A percentile compares a stretch with the other conserved stretches of the same genome.
Conservation (phyloP, 2,888 invertebrate species). For the Noctua fimbriata region DNA sequence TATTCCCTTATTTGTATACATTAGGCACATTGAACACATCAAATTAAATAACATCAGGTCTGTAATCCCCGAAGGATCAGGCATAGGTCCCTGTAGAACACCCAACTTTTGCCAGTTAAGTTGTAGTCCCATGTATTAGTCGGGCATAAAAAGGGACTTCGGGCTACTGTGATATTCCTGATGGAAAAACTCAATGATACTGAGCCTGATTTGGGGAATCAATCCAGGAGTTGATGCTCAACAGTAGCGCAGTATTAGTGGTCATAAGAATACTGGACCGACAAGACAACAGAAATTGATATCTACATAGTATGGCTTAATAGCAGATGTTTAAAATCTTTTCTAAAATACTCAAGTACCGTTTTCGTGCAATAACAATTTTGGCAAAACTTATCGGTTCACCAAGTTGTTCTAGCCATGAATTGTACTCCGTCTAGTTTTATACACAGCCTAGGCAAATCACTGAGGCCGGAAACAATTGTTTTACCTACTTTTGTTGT, state of each 20-base stretch:
- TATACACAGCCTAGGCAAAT: slow-evolving; percentile 26
- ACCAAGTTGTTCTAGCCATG: slow-evolving; percentile 9
- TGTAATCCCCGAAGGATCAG: background rate
- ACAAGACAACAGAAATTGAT: background rate
- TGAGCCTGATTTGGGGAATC: background rate
- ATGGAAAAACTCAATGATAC: background rate
- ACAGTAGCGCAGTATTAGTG: background rate
- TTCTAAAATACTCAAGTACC: background rate
- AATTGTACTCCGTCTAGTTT: slow-evolving; percentile 23
- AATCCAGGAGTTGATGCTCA: background rate
- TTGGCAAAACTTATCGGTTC: slow-evolving; percentile 25
- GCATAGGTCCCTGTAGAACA: background rate
- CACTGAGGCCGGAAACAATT: background rate
- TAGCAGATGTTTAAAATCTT: background rate
- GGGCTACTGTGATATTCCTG: background rate
- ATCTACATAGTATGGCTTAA: background rate
- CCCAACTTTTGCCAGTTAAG: background rate
- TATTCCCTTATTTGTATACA: background rate
- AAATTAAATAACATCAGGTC: background rate
- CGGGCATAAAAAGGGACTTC: background rate
- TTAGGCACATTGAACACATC: background rate
- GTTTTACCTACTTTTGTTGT: background rate
- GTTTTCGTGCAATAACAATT: slow-evolving; percentile 12
- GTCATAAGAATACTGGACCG: background rate
- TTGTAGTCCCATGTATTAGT: background rate